Evolutionary conservation across 2,888 invertebrate species (phyloP), one percentile per base, ranked within the genome.

Genomic region (Cheilosia vulpina): DNA sequence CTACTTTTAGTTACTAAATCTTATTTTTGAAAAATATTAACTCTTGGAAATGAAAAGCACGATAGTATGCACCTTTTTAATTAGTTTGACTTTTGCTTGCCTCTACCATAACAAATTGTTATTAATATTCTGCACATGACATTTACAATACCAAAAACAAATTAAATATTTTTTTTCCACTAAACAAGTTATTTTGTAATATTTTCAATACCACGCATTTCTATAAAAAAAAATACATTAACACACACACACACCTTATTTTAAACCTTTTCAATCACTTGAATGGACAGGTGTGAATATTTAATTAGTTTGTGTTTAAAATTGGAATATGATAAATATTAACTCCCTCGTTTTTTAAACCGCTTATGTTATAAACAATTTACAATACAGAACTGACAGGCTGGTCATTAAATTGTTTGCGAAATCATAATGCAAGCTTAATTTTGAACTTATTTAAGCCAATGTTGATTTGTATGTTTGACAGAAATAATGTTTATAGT

Each of bases 61-160:
- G 77, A 27, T 24, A 65, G 19, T 58, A 60, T 63, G 77, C 77
- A 78, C 63, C 63, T 41, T 62, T 78, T 31, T 63, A 24, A 62
- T 69, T 19, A 45, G 65, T 76, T 76, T 1, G 34, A 21, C 17
- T 13, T 58, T 47, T 38, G 76, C 76, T 43, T 76, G 76, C 52
- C 2, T 66, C 57, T 19, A 50, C 21, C 31, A 21, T 19, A 24
- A 50, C 19, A 17, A 47, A 9, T 41, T 63, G 73, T 73, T 65
- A 65, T 65, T 65, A 73, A 5, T 13, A 45, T 17, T 9, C 27
- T 19, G 6, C 19, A 34, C 17, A 62, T 45, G 45, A 34, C 21
- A 53, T 53, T 72, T 21, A 38, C 38, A 11, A 38, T 13, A 38
- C 2, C 3, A 13, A 13, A 0, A 38, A 13, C 4, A 38, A 38